Evolutionary conservation across 2,888 invertebrate species (phyloP).

Genomic region (Belgica antarctica): DNA sequence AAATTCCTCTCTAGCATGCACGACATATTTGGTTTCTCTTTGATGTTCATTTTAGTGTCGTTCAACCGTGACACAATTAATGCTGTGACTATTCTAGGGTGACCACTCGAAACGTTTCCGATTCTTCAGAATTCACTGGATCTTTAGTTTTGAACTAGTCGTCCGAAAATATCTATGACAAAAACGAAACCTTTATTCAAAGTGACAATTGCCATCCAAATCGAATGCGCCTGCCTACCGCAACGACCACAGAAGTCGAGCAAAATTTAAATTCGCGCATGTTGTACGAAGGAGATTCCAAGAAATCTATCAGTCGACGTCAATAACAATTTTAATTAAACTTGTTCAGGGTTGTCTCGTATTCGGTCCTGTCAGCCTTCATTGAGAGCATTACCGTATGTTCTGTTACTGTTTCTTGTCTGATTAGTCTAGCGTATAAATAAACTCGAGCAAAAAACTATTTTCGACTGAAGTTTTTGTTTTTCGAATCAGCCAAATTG

Average conservation of each 20-base stretch:
- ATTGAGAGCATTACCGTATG: not conserved
- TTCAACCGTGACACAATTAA: slow-evolving; percentile 27
- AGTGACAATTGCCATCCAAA: slow-evolving; percentile 34
- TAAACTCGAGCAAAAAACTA: not conserved
- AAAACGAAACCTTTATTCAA: slow-evolving; percentile 17
- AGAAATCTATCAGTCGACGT: slow-evolving; percentile 20
- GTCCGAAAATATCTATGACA: slow-evolving; percentile 14
- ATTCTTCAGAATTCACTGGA: not conserved
- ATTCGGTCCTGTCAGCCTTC: too few species aligned
- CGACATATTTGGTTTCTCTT: slow-evolving; percentile 36
- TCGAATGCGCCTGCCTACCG: slow-evolving; percentile 22
- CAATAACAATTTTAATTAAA: slow-evolving; percentile 22
- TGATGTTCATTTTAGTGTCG: slow-evolving; percentile 37
- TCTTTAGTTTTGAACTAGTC: too few species aligned
- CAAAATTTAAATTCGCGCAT: slow-evolving; percentile 16
- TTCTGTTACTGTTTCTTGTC: not conserved
- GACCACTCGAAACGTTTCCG: not conserved
- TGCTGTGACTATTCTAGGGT: not conserved
- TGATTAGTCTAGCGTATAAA: not conserved
- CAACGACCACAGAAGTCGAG: slow-evolving; percentile 16
- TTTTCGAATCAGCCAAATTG: too few species aligned
- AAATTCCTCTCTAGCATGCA: slow-evolving; percentile 4
- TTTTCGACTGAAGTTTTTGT: slow-evolving; percentile 1
- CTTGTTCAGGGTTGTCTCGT: not conserved
- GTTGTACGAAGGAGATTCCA: slow-evolving; percentile 7